Conservation (phyloP, 2,797 vertebrate genomes). For the Lutjanus argentimaculatus region DNA sequence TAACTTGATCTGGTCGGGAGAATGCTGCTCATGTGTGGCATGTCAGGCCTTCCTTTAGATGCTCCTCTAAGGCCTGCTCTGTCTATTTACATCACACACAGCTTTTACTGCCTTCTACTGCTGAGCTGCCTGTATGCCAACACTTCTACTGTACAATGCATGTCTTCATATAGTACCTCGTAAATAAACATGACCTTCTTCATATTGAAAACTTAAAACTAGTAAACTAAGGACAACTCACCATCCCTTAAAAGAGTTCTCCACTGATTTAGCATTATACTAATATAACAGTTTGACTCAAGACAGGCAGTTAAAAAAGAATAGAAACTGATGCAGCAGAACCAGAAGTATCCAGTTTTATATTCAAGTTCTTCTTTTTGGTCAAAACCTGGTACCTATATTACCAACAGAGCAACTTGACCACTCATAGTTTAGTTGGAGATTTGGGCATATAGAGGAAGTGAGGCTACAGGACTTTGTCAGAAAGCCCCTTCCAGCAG, state of each 20-base stretch:
- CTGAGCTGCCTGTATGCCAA: constrained; percentile 9
- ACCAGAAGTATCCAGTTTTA: background rate
- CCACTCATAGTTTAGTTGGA: background rate
- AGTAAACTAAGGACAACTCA: background rate
- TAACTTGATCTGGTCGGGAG: constrained; percentile 59
- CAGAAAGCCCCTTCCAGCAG: too few relatives aligned
- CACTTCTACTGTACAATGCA: constrained; percentile 27
- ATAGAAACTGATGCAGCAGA: background rate
- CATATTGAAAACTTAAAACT: background rate
- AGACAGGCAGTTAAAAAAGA: background rate
- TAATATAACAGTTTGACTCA: too few relatives aligned
- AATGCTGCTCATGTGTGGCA: constrained; percentile 75
- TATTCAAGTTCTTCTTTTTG: background rate
- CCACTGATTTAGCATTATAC: background rate
- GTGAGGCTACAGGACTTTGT: too few relatives aligned
- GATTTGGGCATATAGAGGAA: background rate
- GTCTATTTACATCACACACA: constrained; percentile 75
- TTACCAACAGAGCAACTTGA: background rate
- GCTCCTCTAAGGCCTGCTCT: constrained; percentile 38
- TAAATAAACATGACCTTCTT: background rate
- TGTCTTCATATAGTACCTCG: background rate
- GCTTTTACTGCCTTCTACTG: constrained; percentile 49
- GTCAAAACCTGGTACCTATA: background rate
- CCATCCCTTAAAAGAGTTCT: background rate
- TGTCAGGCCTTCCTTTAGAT: constrained; percentile 67